phyloP scores from a whole-genome alignment of 2,113 vertebrate genomes.

The Pseudorasbora parva region DNA sequence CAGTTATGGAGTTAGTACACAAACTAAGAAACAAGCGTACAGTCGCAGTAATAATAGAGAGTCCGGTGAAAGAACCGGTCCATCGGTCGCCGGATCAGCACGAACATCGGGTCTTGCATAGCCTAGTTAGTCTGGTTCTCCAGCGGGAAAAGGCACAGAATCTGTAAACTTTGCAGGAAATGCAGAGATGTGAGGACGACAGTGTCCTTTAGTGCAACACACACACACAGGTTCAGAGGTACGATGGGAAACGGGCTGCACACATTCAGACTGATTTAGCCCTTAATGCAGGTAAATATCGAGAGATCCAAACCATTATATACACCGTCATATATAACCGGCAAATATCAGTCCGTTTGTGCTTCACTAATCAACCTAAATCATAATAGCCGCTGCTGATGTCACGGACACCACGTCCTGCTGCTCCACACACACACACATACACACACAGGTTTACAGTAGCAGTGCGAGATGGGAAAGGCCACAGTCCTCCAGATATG shows the following conservation, averaged over 20 bases:
- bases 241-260: not conserved
- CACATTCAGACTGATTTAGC: not conserved
- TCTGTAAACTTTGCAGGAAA: not conserved
- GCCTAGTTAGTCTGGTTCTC: slow-evolving; percentile 55
- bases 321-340: too few relatives aligned
- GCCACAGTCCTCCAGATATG: not conserved
- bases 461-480: not conserved
- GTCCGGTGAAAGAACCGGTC: too few relatives aligned
- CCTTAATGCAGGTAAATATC: not conserved
- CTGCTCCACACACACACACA: too few relatives aligned
- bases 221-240: not conserved
- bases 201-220: not conserved
- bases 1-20: not conserved
- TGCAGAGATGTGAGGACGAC: not conserved
- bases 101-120: slow-evolving; percentile 73
- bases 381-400: too few relatives aligned
- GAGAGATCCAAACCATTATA: too few relatives aligned
- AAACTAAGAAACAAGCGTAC: not conserved
- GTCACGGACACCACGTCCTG: not conserved
- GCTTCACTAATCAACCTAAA: not conserved
- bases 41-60: not conserved
- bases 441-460: not conserved
- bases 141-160: slow-evolving; percentile 23
- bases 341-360: not conserved
- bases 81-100: too few relatives aligned